Evolutionary conservation across 2,113 vertebrate species (phyloP).

Genomic region (Mustela nigripes): DNA sequence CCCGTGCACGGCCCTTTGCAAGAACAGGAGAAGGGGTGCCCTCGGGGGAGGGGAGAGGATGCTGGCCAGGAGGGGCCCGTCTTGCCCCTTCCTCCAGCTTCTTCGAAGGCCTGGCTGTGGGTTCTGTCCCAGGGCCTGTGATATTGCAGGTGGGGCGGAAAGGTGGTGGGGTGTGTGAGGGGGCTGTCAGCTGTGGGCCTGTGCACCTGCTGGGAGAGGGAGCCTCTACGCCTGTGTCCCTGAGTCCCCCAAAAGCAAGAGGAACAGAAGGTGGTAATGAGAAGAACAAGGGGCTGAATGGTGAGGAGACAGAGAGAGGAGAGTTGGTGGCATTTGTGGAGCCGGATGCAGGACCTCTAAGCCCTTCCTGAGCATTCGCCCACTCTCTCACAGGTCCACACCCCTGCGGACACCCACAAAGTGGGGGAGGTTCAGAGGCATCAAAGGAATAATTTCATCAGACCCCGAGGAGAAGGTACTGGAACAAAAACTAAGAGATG

Average conservation of each 20-base stretch:
- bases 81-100: neutral
- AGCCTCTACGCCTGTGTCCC: neutral
- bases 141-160: neutral
- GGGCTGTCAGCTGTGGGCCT: rapidly evolving
- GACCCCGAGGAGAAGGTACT: neutral
- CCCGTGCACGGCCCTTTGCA: neutral
- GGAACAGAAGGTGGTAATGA: neutral
- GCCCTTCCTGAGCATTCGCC: neutral
- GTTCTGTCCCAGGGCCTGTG: neutral
- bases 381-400: neutral
- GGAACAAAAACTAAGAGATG: neutral
- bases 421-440: no score
- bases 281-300: neutral
- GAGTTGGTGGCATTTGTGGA: neutral
- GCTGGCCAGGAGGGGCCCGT: neutral
- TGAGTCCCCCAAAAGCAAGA: neutral
- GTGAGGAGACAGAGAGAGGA: neutral
- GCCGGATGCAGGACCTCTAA: rapidly evolving
- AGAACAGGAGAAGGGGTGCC: neutral
- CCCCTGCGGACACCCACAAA: neutral
- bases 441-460: neutral
- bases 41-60: no score
- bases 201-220: neutral
- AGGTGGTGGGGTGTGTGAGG: neutral
- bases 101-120: neutral